A percentile compares a stretch with the other conserved stretches of the same genome.
phyloP scores from a whole-genome alignment of 2,888 invertebrate genomes.

The Pollenia griseotomentosa region DNA sequence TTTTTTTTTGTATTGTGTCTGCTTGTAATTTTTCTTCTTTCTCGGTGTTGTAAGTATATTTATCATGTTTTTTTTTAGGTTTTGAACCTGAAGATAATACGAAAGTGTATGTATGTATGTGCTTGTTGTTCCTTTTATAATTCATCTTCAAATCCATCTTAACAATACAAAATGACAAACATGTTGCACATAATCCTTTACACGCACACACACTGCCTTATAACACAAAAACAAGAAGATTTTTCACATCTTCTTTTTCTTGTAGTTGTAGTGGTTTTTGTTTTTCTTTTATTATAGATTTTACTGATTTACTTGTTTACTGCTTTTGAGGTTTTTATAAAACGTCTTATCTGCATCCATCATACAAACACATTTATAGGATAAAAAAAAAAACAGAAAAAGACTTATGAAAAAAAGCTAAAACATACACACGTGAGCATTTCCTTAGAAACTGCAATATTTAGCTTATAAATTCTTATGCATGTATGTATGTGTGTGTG shows the following conservation, averaged over 20 bases:
- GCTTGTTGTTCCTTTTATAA: conserved; percentile 11
- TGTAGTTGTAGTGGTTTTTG: conserved; percentile 1
- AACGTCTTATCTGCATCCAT: conserved; percentile 49
- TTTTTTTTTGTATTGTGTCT: background rate
- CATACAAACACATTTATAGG: conserved; percentile 45
- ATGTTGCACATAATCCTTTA: background rate
- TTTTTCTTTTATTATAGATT: conserved; percentile 54
- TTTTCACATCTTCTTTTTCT: background rate
- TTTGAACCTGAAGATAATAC: background rate
- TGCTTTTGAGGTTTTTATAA: conserved; percentile 53
- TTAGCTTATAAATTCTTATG: background rate
- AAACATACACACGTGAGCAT: background rate
- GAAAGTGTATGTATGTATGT: too few species aligned
- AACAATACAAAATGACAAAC: conserved; percentile 41
- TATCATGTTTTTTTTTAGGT: background rate
- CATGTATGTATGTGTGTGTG: too few species aligned
- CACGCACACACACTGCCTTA: background rate
- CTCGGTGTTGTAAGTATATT: conserved; percentile 16
- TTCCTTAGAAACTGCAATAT: conserved; percentile 9
- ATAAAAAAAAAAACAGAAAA: conserved; percentile 3
- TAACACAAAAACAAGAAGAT: background rate
- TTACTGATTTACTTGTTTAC: conserved; percentile 62
- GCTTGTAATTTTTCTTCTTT: conserved; percentile 3
- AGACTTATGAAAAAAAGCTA: background rate
- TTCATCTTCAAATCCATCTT: conserved; percentile 38